Evolutionary conservation across 2,113 vertebrate genomes (phyloP).

Genomic region (Trinectes maculatus): DNA sequence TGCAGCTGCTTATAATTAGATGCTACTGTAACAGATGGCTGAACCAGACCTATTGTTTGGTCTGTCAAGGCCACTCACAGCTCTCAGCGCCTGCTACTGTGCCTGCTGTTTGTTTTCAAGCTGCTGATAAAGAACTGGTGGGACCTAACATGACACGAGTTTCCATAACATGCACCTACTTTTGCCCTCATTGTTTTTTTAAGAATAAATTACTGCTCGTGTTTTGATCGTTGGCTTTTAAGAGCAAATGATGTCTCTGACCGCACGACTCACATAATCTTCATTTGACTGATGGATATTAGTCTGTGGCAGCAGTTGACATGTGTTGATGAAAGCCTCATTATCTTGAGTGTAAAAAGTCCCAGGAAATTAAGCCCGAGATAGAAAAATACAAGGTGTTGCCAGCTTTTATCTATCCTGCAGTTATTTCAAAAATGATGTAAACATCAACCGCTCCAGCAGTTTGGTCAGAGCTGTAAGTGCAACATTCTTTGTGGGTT

Average conservation of each 20-base stretch:
- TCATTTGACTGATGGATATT: slow-evolving; percentile 18
- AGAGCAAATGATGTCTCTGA: slow-evolving; percentile 1
- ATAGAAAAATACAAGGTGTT: not conserved
- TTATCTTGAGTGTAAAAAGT: slow-evolving; percentile 11
- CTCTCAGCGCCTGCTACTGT: slow-evolving; percentile 3
- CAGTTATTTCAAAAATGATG: slow-evolving; percentile 1
- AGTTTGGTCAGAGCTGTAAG: not conserved
- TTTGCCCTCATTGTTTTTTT: not conserved
- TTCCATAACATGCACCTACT: not conserved
- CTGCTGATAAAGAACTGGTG: not conserved
- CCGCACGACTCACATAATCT: not conserved
- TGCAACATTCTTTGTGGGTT: not conserved
- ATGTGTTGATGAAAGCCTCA: not conserved
- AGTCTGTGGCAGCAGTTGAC: not conserved
- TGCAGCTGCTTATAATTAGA: slow-evolving; percentile 16
- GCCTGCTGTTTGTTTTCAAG: not conserved
- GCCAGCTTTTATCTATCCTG: not conserved
- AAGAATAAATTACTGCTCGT: not conserved
- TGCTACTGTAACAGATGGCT: slow-evolving; percentile 19
- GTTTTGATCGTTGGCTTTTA: not conserved
- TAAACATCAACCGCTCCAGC: not conserved
- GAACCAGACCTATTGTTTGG: slow-evolving; percentile 3
- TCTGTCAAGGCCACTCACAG: not conserved
- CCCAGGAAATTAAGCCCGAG: not conserved
- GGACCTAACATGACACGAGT: not conserved